Evolutionary conservation across 2,888 invertebrate genomes (phyloP).

Genomic region (Caenorhabditis sinica): DNA sequence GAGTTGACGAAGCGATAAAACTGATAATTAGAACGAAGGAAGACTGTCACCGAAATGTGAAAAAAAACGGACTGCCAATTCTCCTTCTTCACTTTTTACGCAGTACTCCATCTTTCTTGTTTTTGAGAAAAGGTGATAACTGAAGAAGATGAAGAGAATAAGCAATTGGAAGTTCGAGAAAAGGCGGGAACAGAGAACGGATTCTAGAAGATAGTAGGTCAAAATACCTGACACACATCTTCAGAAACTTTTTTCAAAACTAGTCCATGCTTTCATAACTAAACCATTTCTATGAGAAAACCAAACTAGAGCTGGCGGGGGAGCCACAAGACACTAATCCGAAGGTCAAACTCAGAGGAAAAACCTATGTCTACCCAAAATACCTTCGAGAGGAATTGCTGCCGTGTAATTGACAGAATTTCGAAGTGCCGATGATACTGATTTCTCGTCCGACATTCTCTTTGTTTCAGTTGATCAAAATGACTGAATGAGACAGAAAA

Average conservation of each 20-base stretch:
- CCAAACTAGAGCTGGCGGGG: background rate
- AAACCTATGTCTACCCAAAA: slow-evolving; percentile 15
- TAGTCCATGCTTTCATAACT: background rate
- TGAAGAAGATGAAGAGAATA: background rate
- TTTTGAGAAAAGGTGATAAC: slow-evolving; percentile 32
- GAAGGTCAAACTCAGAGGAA: slow-evolving; percentile 30
- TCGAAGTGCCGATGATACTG: slow-evolving; percentile 47
- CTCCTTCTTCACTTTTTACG: background rate
- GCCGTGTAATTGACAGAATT: slow-evolving; percentile 40
- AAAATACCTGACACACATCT: background rate
- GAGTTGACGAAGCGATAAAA: slow-evolving; percentile 10
- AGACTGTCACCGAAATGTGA: slow-evolving; percentile 31
- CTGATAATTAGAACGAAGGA: slow-evolving; percentile 15
- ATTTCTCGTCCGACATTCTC: slow-evolving; percentile 34
- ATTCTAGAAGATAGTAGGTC: no score
- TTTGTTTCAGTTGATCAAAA: slow-evolving; percentile 11
- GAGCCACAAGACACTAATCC: slow-evolving; percentile 27
- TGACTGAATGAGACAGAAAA: slow-evolving; percentile 10
- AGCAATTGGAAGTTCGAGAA: slow-evolving; percentile 2
- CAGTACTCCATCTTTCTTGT: slow-evolving; percentile 9
- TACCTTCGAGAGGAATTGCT: slow-evolving; percentile 47
- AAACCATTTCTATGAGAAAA: slow-evolving; percentile 2
- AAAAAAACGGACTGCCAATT: no score
- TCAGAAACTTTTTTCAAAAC: slow-evolving; percentile 1
- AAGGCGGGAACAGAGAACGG: background rate